Base-by-base conservation (phyloP, 2,888 invertebrate genomes). In the Nomada flava region DNA sequence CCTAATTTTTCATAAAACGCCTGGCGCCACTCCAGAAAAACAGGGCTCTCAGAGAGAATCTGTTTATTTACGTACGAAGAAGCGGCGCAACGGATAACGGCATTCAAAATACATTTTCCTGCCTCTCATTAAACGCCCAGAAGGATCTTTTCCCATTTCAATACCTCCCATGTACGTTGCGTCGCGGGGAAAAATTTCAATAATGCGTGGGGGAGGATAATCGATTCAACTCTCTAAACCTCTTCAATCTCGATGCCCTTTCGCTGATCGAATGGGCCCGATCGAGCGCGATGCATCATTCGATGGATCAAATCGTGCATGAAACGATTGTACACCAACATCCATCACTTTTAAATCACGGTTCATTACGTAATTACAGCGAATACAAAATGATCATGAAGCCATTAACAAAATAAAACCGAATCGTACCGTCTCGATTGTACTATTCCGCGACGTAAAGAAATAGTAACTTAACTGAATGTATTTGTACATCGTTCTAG, bases 351-450 rank as follows among this genome's bases (percentile, higher is more conserved):
- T 26, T n/a, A 42, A 50, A 50, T 36, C 20, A n/a, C 47, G 36
- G 20, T 50, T 60, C 50, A 50, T 70, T 70, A 15, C 15, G 18
- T 20, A n/a, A 50, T 20, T 29, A 20, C 50, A 23, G 5, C 13
- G 36, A 36, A 36, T 36, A 36, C 26, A 47, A 47, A 59, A 47
- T 55, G 13, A 50, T 18, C 9, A 7, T 0, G 7, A 62, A 42
- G 4, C n/a, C 29, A 29, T 29, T 29, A 29, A 29, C 5, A 4
- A 29, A 84, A 88, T 89, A 90, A 90, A 89, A 87, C 80, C 77
- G 86, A 89, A 86, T 88, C 84, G 86, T 82, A 87, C 82, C 23
- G 83, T 69, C 79, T 70, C 70, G 78, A 47, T 79, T 86, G 83
- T 79, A 29, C 29, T 29, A 44, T 79, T 86, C 73, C 53, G 70